A percentile compares a stretch with the other conserved stretches of the same genome.
These are phyloP conservation scores for Ricordea florida DNA, from an alignment of 92 coral and sea anemone genomes.

Conservation along the genomic window DNA sequence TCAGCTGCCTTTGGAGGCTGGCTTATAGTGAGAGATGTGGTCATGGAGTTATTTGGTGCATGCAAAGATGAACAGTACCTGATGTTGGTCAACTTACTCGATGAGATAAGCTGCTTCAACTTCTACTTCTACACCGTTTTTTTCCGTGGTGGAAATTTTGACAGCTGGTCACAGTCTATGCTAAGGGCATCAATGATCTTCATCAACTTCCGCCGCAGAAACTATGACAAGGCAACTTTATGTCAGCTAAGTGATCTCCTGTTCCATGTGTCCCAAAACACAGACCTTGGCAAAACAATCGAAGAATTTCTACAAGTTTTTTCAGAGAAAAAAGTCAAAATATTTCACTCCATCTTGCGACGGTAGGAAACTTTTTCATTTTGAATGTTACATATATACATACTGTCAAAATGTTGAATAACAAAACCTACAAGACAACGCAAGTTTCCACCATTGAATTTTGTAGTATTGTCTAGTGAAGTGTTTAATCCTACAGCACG, in stretches of 20 bases:
- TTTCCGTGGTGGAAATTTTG: not conserved
- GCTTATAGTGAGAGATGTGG: slow-evolving; percentile 39
- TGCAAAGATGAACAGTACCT: slow-evolving; percentile 60
- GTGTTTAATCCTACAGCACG: too few relatives aligned
- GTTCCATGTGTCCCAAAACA: slow-evolving; percentile 46
- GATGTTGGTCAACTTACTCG: slow-evolving; percentile 34
- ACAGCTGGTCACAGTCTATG: not conserved
- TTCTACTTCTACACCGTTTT: not conserved
- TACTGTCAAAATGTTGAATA: too few relatives aligned
- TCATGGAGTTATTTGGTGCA: slow-evolving; percentile 50
- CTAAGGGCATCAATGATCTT: slow-evolving; percentile 14
- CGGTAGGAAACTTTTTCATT: too few relatives aligned
- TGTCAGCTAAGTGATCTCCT: slow-evolving; percentile 52
- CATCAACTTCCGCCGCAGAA: slow-evolving; percentile 5
- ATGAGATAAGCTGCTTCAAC: slow-evolving; percentile 12
- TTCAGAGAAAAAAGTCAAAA: too few relatives aligned
- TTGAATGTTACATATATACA: too few relatives aligned
- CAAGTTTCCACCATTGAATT: too few relatives aligned
- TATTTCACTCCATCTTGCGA: too few relatives aligned
- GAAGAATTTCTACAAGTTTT: too few relatives aligned
- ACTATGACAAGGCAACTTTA: slow-evolving; percentile 73
- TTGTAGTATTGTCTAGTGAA: too few relatives aligned
- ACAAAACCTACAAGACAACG: too few relatives aligned
- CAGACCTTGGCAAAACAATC: too few relatives aligned
- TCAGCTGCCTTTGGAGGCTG: slow-evolving; percentile 63